A percentile compares a stretch with the other conserved stretches of the same genome.
phyloP scores from a whole-genome alignment of 1,140 invertebrate genomes.

The Diprion similis region DNA sequence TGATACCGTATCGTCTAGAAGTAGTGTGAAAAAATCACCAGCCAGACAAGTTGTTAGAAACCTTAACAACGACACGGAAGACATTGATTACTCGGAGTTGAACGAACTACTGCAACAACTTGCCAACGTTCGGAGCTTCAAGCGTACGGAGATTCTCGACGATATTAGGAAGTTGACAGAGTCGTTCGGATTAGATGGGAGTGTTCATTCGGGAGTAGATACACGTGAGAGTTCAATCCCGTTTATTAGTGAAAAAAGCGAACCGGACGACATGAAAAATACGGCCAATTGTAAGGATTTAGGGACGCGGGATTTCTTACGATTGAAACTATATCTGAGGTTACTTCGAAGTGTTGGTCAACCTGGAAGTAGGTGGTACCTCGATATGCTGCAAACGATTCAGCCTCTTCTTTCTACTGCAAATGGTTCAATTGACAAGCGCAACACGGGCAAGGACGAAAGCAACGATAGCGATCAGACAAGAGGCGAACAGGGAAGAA shows the following conservation, averaged over 20 bases:
- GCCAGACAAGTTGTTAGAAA: background rate
- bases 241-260: background rate
- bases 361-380: background rate
- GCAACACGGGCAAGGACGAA: background rate
- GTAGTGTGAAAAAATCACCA: background rate
- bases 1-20: background rate
- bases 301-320: background rate
- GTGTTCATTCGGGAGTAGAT: background rate
- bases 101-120: background rate
- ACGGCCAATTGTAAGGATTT: background rate
- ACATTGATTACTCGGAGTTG: background rate
- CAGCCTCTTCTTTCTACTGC: background rate
- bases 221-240: background rate
- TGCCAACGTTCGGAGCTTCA: background rate
- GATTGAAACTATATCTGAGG: background rate
- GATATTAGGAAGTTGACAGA: background rate
- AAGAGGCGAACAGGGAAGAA: background rate
- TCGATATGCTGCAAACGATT: background rate
- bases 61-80: background rate
- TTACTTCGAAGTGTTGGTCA: background rate
- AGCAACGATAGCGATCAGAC: background rate
- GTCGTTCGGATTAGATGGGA: background rate
- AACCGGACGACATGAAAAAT: background rate
- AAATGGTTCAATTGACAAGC: background rate
- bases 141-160: slow-evolving; percentile 4